phyloP scores from a whole-genome alignment of 2,113 vertebrate genomes.

The Gymnogyps californianus region DNA sequence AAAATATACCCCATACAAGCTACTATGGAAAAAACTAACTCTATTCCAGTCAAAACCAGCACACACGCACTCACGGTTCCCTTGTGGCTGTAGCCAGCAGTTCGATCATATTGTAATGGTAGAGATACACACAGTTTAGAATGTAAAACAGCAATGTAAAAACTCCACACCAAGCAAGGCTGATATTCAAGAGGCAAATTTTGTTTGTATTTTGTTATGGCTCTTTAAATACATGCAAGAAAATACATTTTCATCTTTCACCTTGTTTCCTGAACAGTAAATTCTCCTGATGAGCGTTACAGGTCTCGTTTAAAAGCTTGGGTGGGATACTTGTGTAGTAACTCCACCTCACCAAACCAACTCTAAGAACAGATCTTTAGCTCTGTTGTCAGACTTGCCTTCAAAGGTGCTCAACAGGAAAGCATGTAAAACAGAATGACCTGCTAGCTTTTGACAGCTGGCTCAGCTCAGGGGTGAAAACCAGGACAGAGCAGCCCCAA shows the following conservation, averaged over 20 bases:
- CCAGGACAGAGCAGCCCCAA: background rate
- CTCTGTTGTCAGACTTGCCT: background rate
- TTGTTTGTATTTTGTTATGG: background rate
- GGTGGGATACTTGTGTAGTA: background rate
- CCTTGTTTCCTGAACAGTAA: background rate
- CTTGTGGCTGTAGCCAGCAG: background rate
- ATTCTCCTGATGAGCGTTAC: background rate
- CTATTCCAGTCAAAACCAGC: background rate
- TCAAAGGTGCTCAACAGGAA: background rate
- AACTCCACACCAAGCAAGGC: background rate
- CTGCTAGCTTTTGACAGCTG: background rate
- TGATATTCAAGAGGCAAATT: background rate
- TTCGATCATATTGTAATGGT: background rate
- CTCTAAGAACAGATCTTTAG: background rate
- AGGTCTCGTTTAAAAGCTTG: background rate
- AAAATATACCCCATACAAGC: background rate
- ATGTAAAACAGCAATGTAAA: background rate
- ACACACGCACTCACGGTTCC: background rate
- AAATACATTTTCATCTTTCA: background rate
- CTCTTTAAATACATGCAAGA: background rate
- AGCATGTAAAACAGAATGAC: background rate
- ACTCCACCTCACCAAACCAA: background rate
- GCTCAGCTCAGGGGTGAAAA: background rate
- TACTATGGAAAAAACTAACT: background rate
- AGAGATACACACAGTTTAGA: background rate